Evolutionary conservation across 2,113 vertebrate genomes (phyloP).

Genomic region (Xenopus tropicalis): UCB_Xtro_10.0 CM004451.2:51433501-51434000

Average conservation of each 20-base stretch:
- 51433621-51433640: too few species aligned
- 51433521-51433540: too few species aligned
- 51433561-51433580: too few species aligned
- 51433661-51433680: too few species aligned
- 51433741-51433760: background rate
- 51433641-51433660: too few species aligned
- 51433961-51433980: slow-evolving; percentile 7
- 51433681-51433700: background rate
- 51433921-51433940: slow-evolving; percentile 31
- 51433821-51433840: background rate
- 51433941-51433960: slow-evolving; percentile 47
- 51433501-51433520: too few species aligned
- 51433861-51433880: background rate
- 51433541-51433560: too few species aligned
- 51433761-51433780: background rate
- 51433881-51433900: slow-evolving; percentile 44
- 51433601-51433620: too few species aligned
- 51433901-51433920: slow-evolving; percentile 38
- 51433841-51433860: background rate
- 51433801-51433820: background rate
- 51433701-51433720: background rate
- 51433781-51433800: background rate
- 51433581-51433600: too few species aligned
- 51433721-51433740: background rate
- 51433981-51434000: slow-evolving; percentile 45